phyloP scores from a whole-genome alignment of 2,888 invertebrate genomes.

The Drosophila limbata region DNA sequence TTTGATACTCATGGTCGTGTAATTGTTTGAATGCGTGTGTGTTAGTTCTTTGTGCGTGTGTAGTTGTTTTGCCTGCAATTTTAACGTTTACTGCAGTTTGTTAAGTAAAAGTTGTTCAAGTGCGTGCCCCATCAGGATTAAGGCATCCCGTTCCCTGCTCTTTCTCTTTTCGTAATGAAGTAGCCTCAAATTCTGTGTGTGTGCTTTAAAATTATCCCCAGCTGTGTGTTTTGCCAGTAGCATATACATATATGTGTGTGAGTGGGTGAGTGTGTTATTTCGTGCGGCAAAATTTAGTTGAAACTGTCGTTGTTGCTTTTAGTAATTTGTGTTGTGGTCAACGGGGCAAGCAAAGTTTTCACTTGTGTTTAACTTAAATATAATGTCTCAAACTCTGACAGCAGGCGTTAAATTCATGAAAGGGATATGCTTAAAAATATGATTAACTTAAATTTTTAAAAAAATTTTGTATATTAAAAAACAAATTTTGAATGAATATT shows the following conservation, averaged over 20 bases:
- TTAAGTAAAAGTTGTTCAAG: slow-evolving; percentile 67
- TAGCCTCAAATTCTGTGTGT: slow-evolving; percentile 47
- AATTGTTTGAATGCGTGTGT: slow-evolving; percentile 55
- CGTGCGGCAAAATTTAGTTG: slow-evolving; percentile 52
- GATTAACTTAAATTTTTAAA: not conserved
- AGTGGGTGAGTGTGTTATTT: slow-evolving; percentile 23
- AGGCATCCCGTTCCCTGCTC: slow-evolving; percentile 30
- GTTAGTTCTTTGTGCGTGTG: slow-evolving; percentile 26
- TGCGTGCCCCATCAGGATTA: slow-evolving; percentile 58
- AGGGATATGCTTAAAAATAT: not conserved
- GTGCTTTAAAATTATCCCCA: slow-evolving; percentile 47
- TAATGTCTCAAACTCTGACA: slow-evolving; percentile 20
- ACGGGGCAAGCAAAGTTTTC: slow-evolving; percentile 35
- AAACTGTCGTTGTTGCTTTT: slow-evolving; percentile 47
- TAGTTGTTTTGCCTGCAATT: slow-evolving; percentile 48
- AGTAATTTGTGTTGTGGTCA: slow-evolving; percentile 51
- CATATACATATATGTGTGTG: slow-evolving; percentile 29
- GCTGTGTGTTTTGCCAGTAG: slow-evolving; percentile 21
- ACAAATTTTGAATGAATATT: too few relatives aligned
- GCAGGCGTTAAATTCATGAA: not conserved
- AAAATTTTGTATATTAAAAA: too few relatives aligned
- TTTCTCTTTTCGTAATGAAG: slow-evolving; percentile 62
- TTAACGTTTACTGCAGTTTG: slow-evolving; percentile 68
- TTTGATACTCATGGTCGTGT: slow-evolving; percentile 71
- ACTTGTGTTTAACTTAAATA: slow-evolving; percentile 36